Conservation (phyloP, 2,113 vertebrate species). For the Cebus imitator region DNA sequence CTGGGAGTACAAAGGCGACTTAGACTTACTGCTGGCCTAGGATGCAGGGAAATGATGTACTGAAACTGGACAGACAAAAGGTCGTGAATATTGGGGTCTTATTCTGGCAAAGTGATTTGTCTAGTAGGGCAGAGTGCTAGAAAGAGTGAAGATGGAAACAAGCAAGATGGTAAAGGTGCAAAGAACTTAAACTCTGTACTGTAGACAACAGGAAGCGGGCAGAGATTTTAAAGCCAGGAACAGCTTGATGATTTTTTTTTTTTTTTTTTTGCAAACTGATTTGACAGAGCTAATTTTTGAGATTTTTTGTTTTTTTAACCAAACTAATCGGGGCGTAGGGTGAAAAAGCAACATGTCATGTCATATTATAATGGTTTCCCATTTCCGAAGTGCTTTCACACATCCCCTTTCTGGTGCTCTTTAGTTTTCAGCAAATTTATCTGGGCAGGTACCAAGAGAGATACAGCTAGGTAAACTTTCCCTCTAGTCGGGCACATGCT, state of each 20-base stretch:
- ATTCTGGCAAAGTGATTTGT: background rate
- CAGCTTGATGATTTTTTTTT: background rate
- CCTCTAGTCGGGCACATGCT: too few relatives aligned
- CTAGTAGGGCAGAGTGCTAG: background rate
- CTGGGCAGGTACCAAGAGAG: background rate
- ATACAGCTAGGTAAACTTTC: background rate
- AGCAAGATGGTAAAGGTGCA: background rate
- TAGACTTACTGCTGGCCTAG: background rate
- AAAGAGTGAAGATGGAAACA: background rate
- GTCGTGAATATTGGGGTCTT: too few relatives aligned
- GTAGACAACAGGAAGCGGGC: background rate
- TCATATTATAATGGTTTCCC: background rate
- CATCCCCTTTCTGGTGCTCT: background rate
- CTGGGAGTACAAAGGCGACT: background rate
- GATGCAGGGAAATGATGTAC: background rate
- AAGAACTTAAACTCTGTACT: background rate
- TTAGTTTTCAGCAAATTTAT: background rate
- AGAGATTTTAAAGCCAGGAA: background rate
- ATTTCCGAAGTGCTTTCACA: background rate
- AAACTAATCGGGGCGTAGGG: background rate
- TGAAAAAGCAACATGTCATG: background rate
- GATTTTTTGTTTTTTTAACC: too few relatives aligned
- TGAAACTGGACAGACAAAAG: background rate
- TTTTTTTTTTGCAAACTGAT: too few relatives aligned
- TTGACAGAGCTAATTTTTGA: too few relatives aligned